Evolutionary conservation across 2,888 invertebrate species (phyloP).

Genomic region (Pegoplata infirma): DNA sequence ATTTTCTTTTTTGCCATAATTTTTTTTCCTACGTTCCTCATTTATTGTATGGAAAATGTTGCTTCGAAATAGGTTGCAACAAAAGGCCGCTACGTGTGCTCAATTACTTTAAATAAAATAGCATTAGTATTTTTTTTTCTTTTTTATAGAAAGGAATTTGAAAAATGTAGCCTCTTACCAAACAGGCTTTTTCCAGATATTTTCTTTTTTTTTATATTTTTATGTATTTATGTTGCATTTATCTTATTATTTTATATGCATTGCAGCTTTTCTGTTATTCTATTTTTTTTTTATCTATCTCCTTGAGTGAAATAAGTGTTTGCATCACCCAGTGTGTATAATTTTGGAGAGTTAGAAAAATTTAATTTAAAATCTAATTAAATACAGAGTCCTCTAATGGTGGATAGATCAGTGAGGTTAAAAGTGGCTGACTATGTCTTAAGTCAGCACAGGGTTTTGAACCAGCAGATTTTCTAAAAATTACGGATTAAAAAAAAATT

Average conservation of each 20-base stretch:
- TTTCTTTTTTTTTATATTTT: neutral
- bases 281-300: too few relatives aligned
- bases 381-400: too few relatives aligned
- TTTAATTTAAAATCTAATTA: too few relatives aligned
- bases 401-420: too few relatives aligned
- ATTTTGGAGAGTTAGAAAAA: too few relatives aligned
- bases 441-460: too few relatives aligned
- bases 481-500: too few relatives aligned
- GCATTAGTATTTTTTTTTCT: neutral
- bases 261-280: too few relatives aligned
- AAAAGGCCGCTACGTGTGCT: conserved; percentile 30
- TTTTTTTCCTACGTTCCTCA: neutral
- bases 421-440: too few relatives aligned
- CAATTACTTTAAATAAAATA: conserved; percentile 40
- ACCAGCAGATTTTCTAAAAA: too few relatives aligned
- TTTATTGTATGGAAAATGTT: conserved; percentile 11
- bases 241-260: conserved; percentile 5
- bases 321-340: neutral
- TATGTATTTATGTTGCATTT: conserved; percentile 15
- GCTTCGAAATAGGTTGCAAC: conserved; percentile 8
- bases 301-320: neutral
- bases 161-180: conserved; percentile 19
- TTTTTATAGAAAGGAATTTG: conserved; percentile 18
- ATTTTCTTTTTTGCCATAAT: neutral
- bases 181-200: conserved; percentile 17